These are phyloP conservation scores for Fistularia commersonii DNA, from an alignment of 2,797 vertebrate species.

Conservation along the genomic window DNA sequence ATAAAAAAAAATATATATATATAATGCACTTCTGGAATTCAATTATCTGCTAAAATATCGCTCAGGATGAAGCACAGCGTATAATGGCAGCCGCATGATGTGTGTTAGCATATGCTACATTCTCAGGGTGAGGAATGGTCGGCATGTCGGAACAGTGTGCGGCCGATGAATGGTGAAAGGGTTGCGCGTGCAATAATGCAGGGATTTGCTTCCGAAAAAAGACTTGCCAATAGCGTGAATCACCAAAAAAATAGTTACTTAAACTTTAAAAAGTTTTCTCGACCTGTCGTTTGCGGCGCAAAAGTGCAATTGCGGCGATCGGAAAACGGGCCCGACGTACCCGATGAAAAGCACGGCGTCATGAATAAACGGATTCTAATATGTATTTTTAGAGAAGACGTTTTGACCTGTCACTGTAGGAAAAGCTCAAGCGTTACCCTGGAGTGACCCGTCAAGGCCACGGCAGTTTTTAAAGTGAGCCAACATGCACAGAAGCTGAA, in stretches of 20 bases:
- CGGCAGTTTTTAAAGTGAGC: background rate
- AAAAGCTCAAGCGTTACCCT: constrained; percentile 11
- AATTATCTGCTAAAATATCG: constrained; percentile 4
- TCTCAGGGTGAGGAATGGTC: too few relatives aligned
- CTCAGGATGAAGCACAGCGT: constrained; percentile 5
- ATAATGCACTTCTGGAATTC: background rate
- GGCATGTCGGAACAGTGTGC: background rate
- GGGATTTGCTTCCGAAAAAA: constrained; percentile 8
- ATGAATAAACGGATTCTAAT: too few relatives aligned
- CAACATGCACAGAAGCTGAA: constrained; percentile 19
- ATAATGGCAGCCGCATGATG: background rate
- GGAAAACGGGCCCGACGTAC: too few relatives aligned
- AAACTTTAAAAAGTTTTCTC: background rate
- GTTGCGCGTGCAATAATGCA: constrained; percentile 39
- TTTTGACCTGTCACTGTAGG: background rate
- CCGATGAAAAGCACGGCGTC: too few relatives aligned
- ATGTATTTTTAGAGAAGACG: background rate
- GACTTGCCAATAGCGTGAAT: constrained; percentile 13
- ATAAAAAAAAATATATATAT: constrained; percentile 14
- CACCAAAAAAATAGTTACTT: constrained; percentile 5
- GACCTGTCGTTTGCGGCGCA: too few relatives aligned
- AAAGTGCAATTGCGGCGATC: too few relatives aligned
- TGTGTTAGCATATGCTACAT: constrained; percentile 19
- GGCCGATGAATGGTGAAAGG: constrained; percentile 22
- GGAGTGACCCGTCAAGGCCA: constrained; percentile 8